Evolutionary conservation across 2,888 invertebrate species (phyloP), one percentile per base, ranked within the genome.

Genomic region (Hypolimnas misippus): DNA sequence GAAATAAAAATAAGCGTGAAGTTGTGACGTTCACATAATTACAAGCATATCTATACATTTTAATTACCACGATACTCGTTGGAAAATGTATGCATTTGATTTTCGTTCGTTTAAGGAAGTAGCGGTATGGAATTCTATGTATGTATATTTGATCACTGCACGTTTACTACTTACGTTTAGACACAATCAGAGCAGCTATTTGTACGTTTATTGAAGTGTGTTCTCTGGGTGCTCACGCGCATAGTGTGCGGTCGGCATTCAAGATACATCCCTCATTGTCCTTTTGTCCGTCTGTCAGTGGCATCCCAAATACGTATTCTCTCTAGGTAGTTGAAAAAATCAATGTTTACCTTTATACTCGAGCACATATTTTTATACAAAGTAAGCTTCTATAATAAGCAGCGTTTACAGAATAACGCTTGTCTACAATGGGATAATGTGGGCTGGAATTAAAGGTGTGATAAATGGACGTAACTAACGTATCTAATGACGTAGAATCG

Each of bases 331-430:
- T 78, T 74, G 76, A 85, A 89, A 91, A 92, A 89, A 86, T 78
- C 85, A 84, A 87, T 92, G 90, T 92, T 92, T 92, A 92, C 89
- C 86, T 90, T 92, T 89, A 89, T 89, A 89, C 83, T 89, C 80
- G 84, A 89, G 84, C 87, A 82, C 82, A 87, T 88, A 89, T 87
- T 90, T 89, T 89, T 85, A 89, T 88, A 90, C 89, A 91, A 89
- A 89, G 89, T 88, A 82, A 82, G 81, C 80, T 81, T 84, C 83
- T 78, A 89, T 90, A 90, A 90, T 88, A 87, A 89, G 86, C 76
- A 82, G 74, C 84, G 81, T 87, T 91, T 91, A 90, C 91, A 90
- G 90, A 89, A 87, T 90, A 87, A 91, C 92, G 92, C 91, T 86
- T 84, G 86, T 79, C 73, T 77, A 92, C 87, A 92, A 91, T 84